These are phyloP conservation scores for Ricordea florida DNA, from an alignment of 92 coral and sea anemone species.

Conservation along the genomic window DNA sequence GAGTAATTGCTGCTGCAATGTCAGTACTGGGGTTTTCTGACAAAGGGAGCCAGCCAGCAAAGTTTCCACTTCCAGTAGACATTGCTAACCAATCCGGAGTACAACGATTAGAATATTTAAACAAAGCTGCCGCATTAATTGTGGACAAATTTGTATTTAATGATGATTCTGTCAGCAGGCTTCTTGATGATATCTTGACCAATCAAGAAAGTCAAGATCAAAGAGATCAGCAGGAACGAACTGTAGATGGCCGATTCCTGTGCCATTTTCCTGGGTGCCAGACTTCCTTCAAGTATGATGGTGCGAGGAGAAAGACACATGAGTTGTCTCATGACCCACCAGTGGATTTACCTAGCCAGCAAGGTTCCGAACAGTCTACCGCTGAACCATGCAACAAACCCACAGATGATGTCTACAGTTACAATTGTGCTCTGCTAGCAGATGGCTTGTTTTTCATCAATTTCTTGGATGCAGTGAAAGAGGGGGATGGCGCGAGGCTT, in stretches of 20 bases:
- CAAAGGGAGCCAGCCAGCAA: constrained; percentile 11
- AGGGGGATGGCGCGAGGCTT: constrained; percentile 34
- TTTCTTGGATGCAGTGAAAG: constrained; percentile 52
- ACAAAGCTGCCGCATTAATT: constrained; percentile 24
- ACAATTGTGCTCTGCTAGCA: constrained; percentile 15
- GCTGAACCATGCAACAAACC: background rate
- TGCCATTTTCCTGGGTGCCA: constrained; percentile 41
- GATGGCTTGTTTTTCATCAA: constrained; percentile 44
- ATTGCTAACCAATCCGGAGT: background rate
- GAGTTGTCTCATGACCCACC: constrained; percentile 33
- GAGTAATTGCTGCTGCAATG: constrained; percentile 50
- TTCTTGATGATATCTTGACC: constrained; percentile 8
- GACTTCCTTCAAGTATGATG: constrained; percentile 33
- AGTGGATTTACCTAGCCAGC: background rate
- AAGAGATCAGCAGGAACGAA: constrained; percentile 8
- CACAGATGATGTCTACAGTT: constrained; percentile 2
- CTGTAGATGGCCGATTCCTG: constrained; percentile 34
- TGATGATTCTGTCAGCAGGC: background rate
- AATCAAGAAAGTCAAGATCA: constrained; percentile 19
- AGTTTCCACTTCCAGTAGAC: constrained; percentile 11
- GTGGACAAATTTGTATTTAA: constrained; percentile 32
- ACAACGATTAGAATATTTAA: background rate
- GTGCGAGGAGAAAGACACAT: constrained; percentile 24
- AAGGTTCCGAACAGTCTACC: background rate
- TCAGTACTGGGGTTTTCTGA: constrained; percentile 29